phyloP scores from a whole-genome alignment of 2,113 vertebrate genomes.

The Oncorhynchus tshawytscha region DNA sequence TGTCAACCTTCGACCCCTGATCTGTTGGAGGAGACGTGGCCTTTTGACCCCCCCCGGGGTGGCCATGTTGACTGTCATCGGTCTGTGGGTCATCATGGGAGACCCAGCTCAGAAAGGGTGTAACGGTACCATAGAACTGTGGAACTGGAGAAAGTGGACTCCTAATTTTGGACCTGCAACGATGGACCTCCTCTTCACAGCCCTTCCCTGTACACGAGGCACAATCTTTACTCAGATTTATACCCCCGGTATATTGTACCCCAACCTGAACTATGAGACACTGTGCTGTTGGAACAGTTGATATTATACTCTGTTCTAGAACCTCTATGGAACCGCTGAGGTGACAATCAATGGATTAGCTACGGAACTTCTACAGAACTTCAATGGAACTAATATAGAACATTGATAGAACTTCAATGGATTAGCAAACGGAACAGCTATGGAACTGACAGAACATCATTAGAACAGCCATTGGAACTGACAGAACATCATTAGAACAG shows the following conservation, averaged over 20 bases:
- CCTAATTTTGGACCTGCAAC: slow-evolving; percentile 25
- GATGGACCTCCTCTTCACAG: slow-evolving; percentile 31
- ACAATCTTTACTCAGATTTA: slow-evolving; percentile 25
- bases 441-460: no score
- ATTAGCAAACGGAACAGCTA: no score
- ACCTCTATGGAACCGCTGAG: slow-evolving; percentile 16
- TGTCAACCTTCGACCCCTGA: slow-evolving; percentile 12
- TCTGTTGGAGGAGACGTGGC: slow-evolving; percentile 7
- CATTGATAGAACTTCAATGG: no score
- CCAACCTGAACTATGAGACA: slow-evolving; percentile 35
- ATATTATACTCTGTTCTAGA: slow-evolving; percentile 20
- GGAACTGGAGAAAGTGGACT: slow-evolving; percentile 34
- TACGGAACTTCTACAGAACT: no score
- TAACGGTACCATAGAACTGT: slow-evolving; percentile 17
- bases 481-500: no score
- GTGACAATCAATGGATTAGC: neutral
- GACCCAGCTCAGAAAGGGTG: slow-evolving; percentile 19
- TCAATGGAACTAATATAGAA: slow-evolving; percentile 19
- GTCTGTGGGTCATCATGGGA: slow-evolving; percentile 22
- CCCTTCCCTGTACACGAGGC: slow-evolving; percentile 10
- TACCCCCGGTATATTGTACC: neutral
- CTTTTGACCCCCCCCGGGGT: neutral
- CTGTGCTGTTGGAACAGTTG: slow-evolving; percentile 47
- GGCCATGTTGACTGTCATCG: slow-evolving; percentile 16
- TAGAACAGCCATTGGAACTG: no score